Percentiles rank a stretch among this genome's conserved stretches.
These are phyloP conservation scores for Poeciliopsis turneri DNA, from an alignment of 2,797 vertebrate genomes.

Conservation along the genomic window DNA sequence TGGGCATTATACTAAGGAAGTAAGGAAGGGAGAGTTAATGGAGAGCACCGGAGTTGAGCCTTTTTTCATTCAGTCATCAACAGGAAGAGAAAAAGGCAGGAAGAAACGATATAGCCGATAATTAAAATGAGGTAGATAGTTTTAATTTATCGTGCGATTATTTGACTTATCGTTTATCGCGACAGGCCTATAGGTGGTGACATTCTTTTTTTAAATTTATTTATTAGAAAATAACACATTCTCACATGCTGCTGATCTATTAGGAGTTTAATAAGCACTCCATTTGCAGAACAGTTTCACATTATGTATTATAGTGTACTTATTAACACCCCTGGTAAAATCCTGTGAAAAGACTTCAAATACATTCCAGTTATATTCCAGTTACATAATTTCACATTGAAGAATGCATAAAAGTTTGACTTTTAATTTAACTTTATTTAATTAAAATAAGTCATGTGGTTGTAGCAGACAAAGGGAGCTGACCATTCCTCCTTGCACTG, in stretches of 20 bases:
- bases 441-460: background rate
- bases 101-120: too few species aligned
- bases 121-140: too few species aligned
- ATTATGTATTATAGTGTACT: background rate
- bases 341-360: background rate
- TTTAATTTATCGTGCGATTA: too few species aligned
- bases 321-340: background rate
- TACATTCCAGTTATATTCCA: background rate
- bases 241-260: slow-evolving; percentile 20
- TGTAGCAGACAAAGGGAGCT: background rate
- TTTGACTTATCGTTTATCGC: too few species aligned
- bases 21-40: too few species aligned
- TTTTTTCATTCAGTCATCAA: too few species aligned
- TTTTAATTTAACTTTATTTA: background rate
- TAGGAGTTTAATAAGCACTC: slow-evolving; percentile 24
- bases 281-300: slow-evolving; percentile 33
- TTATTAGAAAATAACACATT: slow-evolving; percentile 9
- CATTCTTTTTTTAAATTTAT: background rate
- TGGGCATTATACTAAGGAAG: too few species aligned
- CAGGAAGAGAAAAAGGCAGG: too few species aligned
- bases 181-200: too few species aligned
- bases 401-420: background rate
- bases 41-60: too few species aligned
- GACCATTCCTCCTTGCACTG: background rate
- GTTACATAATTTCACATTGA: background rate